Evolutionary conservation across 2,888 invertebrate species (phyloP).

Genomic region (Rambutsinella grinnellia): DNA sequence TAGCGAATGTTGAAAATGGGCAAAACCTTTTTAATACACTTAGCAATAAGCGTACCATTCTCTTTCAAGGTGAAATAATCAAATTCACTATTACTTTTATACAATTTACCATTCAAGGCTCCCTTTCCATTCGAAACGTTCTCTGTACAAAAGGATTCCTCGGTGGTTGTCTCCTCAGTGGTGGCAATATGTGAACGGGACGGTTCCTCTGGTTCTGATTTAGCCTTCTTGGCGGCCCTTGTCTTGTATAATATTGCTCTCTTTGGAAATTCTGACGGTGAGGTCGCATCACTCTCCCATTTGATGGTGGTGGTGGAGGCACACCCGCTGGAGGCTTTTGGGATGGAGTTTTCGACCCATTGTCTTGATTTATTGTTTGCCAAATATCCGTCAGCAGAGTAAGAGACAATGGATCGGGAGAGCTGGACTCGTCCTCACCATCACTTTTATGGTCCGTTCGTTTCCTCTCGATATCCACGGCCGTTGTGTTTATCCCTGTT

Average conservation of each 20-base stretch:
- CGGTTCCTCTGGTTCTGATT: background rate
- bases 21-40: no score
- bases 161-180: background rate
- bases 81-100: no score
- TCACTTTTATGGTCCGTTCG: background rate
- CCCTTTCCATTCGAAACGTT: background rate
- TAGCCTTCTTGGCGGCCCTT: slow-evolving; percentile 6
- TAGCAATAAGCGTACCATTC: no score
- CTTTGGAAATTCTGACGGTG: background rate
- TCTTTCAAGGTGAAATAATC: no score
- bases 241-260: background rate
- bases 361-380: slow-evolving; percentile 61
- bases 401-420: slow-evolving; percentile 50
- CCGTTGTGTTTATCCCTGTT: background rate
- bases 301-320: slow-evolving; percentile 19
- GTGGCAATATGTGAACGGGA: slow-evolving; percentile 11
- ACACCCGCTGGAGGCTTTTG: slow-evolving; percentile 38
- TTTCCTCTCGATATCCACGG: background rate
- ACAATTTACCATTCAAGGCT: no score
- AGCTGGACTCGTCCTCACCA: slow-evolving; percentile 37
- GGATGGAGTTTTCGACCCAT: slow-evolving; percentile 42
- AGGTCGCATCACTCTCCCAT: background rate
- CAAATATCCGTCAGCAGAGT: slow-evolving; percentile 61
- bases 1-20: no score
- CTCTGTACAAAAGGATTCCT: background rate